phyloP scores from a whole-genome alignment of 2,888 invertebrate genomes.

The Tachina grossa region DNA sequence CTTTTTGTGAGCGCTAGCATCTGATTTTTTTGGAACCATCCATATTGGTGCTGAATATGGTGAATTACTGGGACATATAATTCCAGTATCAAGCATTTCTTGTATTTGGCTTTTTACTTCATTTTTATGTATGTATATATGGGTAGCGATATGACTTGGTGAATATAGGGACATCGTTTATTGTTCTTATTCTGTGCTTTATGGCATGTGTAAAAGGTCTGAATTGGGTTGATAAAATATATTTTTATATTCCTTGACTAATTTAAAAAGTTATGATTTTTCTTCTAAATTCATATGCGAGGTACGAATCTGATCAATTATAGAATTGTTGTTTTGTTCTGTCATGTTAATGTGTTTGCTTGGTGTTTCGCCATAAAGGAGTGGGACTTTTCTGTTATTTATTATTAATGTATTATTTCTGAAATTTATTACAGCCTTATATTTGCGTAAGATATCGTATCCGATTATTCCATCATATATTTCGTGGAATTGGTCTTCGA shows the following conservation, averaged over 20 bases:
- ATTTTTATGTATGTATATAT: not conserved
- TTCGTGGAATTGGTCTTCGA: not conserved
- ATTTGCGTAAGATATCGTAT: not conserved
- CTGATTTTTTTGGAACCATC: too few relatives aligned
- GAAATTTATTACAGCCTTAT: conserved; percentile 5
- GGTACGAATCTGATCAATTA: conserved; percentile 2
- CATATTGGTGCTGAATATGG: not conserved
- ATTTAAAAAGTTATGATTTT: too few relatives aligned
- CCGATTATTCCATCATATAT: not conserved
- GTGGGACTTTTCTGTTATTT: not conserved
- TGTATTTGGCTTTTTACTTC: too few relatives aligned
- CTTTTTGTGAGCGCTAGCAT: not conserved
- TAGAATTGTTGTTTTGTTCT: not conserved
- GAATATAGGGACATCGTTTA: too few relatives aligned
- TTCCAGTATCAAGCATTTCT: not conserved
- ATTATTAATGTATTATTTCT: not conserved
- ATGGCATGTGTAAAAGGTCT: not conserved
- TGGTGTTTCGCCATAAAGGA: too few relatives aligned
- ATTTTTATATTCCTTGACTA: not conserved
- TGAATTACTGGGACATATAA: not conserved
- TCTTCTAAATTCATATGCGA: not conserved
- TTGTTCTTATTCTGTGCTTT: not conserved
- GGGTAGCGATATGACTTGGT: not conserved
- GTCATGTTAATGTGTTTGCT: not conserved
- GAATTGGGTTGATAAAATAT: conserved; percentile 6